Evolutionary conservation across 92 coral and sea anemone species (phyloP).

Genomic region (Meandrina meandrites): DNA sequence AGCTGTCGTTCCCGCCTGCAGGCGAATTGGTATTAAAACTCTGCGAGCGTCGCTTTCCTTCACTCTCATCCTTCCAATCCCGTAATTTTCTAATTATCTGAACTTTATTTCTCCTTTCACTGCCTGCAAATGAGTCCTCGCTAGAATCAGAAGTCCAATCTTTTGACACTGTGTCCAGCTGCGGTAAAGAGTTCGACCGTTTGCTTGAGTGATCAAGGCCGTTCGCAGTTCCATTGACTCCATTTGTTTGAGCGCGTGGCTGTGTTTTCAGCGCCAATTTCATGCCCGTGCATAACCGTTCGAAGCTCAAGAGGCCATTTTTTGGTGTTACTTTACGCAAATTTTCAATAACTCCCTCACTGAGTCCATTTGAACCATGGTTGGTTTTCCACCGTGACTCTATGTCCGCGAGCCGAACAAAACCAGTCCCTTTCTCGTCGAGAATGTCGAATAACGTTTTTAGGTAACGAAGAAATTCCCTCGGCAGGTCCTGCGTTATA

Average conservation of each 20-base stretch:
- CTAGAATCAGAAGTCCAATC: constrained; percentile 79
- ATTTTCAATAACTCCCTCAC: constrained; percentile 74
- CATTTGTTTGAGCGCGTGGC: constrained; percentile 21
- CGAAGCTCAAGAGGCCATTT: constrained; percentile 87
- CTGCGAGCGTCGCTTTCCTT: constrained; percentile 51
- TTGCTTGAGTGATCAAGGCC: constrained; percentile 36
- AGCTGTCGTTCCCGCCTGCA: constrained; percentile 24
- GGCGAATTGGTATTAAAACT: constrained; percentile 34
- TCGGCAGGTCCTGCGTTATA: constrained; percentile 73
- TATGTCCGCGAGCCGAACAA: constrained; percentile 80
- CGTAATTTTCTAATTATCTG: constrained; percentile 67
- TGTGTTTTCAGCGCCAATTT: constrained; percentile 69
- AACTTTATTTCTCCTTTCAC: constrained; percentile 57
- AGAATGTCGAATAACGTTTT: constrained; percentile 86
- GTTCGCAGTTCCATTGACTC: constrained; percentile 14
- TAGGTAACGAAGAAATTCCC: constrained; percentile 87
- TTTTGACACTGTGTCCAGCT: constrained; percentile 49
- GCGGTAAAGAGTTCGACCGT: constrained; percentile 69
- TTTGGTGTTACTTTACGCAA: constrained; percentile 77
- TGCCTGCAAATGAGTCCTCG: constrained; percentile 63
- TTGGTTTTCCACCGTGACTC: constrained; percentile 81
- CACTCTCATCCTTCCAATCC: constrained; percentile 53
- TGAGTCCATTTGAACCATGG: constrained; percentile 62
- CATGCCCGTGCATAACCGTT: constrained; percentile 84
- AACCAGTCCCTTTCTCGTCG: constrained; percentile 80